Conservation (phyloP, 2,888 invertebrate species). For the Lycia hirtaria region DNA sequence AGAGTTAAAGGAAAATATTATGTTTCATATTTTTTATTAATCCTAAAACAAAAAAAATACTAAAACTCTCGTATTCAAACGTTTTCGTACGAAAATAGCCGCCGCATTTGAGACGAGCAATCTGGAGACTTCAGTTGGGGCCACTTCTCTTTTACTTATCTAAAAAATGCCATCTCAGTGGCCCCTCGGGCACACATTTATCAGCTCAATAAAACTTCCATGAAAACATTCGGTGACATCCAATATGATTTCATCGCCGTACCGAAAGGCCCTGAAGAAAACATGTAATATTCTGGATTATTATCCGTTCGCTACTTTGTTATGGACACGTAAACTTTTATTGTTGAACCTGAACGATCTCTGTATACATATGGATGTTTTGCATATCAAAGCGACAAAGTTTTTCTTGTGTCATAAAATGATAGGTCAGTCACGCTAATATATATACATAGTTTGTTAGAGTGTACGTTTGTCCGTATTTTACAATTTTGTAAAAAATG, state of each 20-base stretch:
- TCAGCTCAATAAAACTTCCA: constrained; percentile 78
- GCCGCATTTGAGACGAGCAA: constrained; percentile 16
- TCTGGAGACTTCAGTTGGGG: constrained; percentile 36
- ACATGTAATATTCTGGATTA: constrained; percentile 67
- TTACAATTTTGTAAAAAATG: too few species aligned
- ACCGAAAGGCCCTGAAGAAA: constrained; percentile 60
- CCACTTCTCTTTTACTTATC: constrained; percentile 65
- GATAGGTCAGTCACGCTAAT: neutral
- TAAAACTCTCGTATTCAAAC: constrained; percentile 1
- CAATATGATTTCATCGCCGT: constrained; percentile 76
- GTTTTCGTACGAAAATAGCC: constrained; percentile 9
- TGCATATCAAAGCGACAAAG: constrained; percentile 30
- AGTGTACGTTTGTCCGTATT: too few species aligned
- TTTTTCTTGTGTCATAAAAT: neutral
- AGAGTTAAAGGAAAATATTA: too few species aligned
- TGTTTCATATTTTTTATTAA: too few species aligned
- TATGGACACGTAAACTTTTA: constrained; percentile 67
- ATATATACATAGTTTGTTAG: too few species aligned
- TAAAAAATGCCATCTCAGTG: constrained; percentile 68
- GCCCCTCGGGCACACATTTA: constrained; percentile 74
- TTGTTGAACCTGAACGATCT: constrained; percentile 54
- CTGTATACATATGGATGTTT: constrained; percentile 46
- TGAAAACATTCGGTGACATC: constrained; percentile 78
- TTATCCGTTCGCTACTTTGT: constrained; percentile 64
- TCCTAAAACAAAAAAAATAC: neutral